Conservation (phyloP, 2,888 invertebrate species). For the Erebia palarica region DNA sequence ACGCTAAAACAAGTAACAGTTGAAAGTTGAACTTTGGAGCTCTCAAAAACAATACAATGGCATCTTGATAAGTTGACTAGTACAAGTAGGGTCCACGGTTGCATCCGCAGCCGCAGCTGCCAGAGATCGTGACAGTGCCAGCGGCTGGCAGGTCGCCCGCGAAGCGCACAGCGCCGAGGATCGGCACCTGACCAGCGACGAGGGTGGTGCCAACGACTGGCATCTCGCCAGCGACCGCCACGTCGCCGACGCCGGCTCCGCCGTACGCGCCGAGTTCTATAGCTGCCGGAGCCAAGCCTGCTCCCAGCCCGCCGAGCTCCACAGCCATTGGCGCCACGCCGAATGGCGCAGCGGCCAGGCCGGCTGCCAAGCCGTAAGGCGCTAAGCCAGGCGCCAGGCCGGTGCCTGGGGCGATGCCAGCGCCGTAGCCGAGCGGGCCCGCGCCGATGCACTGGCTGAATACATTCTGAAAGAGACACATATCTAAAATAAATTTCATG, state of each 20-base stretch:
- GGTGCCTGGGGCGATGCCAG: background rate
- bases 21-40: background rate
- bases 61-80: background rate
- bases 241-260: constrained; percentile 42
- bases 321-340: constrained; percentile 30
- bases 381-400: constrained; percentile 17
- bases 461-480: constrained; percentile 34
- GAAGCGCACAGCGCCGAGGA: constrained; percentile 52
- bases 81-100: constrained; percentile 23
- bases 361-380: constrained; percentile 27
- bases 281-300: constrained; percentile 18
- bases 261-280: constrained; percentile 38
- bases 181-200: constrained; percentile 52
- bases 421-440: constrained; percentile 24
- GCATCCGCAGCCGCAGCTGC: constrained; percentile 53
- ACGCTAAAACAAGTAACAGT: background rate
- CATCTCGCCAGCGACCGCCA: constrained; percentile 47
- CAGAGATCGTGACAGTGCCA: constrained; percentile 56
- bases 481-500: background rate
- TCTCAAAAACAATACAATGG: background rate
- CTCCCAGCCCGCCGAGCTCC: constrained; percentile 27
- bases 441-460: constrained; percentile 37
- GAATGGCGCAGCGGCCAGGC: constrained; percentile 24
- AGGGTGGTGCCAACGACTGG: constrained; percentile 48
- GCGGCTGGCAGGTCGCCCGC: constrained; percentile 54